phyloP scores from a whole-genome alignment of 2,797 vertebrate genomes.

The Australoheros facetus region DNA sequence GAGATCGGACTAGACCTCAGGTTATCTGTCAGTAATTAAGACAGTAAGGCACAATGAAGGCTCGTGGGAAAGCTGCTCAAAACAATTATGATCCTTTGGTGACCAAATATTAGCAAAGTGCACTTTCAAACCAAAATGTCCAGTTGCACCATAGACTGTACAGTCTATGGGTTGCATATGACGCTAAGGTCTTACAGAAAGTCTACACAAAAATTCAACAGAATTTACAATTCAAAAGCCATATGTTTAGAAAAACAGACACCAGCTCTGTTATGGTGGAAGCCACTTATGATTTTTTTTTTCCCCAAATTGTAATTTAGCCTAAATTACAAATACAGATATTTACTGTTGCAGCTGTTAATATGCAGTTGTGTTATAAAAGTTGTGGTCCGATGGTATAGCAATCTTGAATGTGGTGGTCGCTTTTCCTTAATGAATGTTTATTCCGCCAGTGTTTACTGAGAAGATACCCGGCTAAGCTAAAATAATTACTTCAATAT shows the following conservation, averaged over 20 bases:
- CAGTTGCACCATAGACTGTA: neutral
- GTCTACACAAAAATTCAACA: neutral
- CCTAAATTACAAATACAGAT: neutral
- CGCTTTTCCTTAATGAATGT: conserved; percentile 27
- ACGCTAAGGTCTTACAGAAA: conserved; percentile 31
- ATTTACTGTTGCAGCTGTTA: neutral
- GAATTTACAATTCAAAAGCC: conserved; percentile 20
- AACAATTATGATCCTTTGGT: conserved; percentile 19
- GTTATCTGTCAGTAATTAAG: neutral
- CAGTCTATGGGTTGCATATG: fast-evolving
- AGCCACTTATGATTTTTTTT: neutral
- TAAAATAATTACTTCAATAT: conserved; percentile 1
- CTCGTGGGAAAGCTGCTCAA: conserved; percentile 6
- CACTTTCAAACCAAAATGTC: conserved; percentile 57
- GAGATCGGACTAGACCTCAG: conserved; percentile 12
- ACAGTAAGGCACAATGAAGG: neutral
- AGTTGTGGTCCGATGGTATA: neutral
- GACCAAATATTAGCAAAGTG: conserved; percentile 69
- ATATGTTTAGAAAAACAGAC: conserved; percentile 2
- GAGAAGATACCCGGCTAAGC: neutral
- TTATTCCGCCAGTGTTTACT: conserved; percentile 4
- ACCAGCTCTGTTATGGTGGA: neutral
- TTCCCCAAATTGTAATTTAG: neutral
- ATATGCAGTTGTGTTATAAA: conserved; percentile 9
- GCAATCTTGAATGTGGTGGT: conserved; percentile 19